Percentiles rank a stretch among this genome's conserved stretches.
Evolutionary conservation across 2,888 invertebrate genomes (phyloP).

Genomic region (Lasius platythorax): DNA sequence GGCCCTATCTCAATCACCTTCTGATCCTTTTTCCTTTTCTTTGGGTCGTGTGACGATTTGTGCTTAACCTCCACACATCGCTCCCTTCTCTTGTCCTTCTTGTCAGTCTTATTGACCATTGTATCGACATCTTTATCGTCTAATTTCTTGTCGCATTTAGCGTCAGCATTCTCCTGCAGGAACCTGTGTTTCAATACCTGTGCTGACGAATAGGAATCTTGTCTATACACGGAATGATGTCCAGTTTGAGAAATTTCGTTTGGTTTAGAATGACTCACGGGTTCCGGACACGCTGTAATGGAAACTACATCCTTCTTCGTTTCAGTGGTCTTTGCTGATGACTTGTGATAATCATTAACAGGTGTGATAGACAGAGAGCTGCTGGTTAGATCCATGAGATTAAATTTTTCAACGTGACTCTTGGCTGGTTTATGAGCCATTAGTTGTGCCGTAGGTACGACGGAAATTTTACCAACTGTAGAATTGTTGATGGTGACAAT

Average conservation of each 20-base stretch:
- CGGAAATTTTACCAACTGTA: constrained; percentile 79
- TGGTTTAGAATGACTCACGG: constrained; percentile 65
- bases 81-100: constrained; percentile 70
- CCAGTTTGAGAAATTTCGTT: constrained; percentile 72
- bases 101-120: constrained; percentile 74
- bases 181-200: constrained; percentile 78
- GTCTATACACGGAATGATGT: constrained; percentile 68
- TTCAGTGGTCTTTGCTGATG: constrained; percentile 74
- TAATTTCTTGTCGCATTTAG: constrained; percentile 71
- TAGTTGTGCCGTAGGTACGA: constrained; percentile 80
- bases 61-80: constrained; percentile 73
- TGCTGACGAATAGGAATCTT: constrained; percentile 67
- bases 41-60: constrained; percentile 77
- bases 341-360: constrained; percentile 81
- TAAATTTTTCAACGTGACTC: constrained; percentile 79
- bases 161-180: constrained; percentile 77
- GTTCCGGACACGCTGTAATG: constrained; percentile 81
- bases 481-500: constrained; percentile 64
- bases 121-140: constrained; percentile 76
- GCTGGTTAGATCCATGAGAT: constrained; percentile 81
- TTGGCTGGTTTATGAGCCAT: constrained; percentile 79
- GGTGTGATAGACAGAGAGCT: constrained; percentile 83
- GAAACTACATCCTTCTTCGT: constrained; percentile 82
- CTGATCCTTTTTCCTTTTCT: constrained; percentile 78
- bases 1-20: constrained; percentile 71